phyloP scores from a whole-genome alignment of 2,113 vertebrate species.

The Diglossa brunneiventris region DNA sequence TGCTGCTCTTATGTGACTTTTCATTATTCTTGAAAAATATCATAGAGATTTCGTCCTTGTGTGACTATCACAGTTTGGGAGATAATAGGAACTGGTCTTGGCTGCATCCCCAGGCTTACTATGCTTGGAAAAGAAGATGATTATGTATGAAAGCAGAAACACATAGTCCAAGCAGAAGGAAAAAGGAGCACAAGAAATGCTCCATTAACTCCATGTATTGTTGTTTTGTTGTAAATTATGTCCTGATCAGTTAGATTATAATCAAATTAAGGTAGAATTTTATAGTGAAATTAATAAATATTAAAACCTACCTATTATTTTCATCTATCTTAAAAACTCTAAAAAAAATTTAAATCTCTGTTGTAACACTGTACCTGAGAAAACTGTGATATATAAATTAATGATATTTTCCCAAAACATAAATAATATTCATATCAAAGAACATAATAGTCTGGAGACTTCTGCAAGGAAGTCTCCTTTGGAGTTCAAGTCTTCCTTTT shows the following conservation, averaged over 20 bases:
- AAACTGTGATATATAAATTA: neutral
- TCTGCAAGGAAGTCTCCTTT: neutral
- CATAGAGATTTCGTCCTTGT: neutral
- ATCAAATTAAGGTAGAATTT: neutral
- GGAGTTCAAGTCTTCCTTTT: neutral
- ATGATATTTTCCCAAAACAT: neutral
- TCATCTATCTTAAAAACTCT: neutral
- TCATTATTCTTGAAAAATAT: constrained; percentile 17
- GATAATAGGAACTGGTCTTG: neutral
- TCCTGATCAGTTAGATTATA: neutral
- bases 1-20: neutral
- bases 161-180: neutral
- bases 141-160: neutral
- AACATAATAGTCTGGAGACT: neutral
- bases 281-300: neutral
- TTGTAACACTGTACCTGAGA: neutral
- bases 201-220: neutral
- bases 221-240: neutral
- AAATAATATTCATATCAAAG: neutral
- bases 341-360: neutral
- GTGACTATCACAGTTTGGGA: neutral
- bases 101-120: neutral
- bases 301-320: neutral
- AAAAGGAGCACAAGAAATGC: neutral
- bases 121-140: neutral